These are phyloP conservation scores for Aporrectodea caliginosa DNA, from an alignment of 1,140 invertebrate genomes.

Conservation along the genomic window DNA sequence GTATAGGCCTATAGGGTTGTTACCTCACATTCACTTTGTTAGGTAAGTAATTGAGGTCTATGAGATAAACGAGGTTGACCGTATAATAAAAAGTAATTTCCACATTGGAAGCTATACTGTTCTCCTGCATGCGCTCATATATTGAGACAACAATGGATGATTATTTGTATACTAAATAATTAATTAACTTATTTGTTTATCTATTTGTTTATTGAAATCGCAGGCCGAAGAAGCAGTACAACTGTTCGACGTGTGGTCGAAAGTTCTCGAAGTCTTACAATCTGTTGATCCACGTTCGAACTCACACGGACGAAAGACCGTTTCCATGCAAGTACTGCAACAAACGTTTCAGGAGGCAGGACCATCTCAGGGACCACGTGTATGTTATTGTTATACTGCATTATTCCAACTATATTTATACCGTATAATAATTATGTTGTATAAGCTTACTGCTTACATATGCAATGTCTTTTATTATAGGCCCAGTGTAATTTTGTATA, in stretches of 20 bases:
- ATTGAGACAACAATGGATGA: too few relatives aligned
- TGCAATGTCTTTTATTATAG: neutral
- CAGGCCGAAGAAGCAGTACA: constrained; percentile 49
- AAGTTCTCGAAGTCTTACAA: constrained; percentile 97
- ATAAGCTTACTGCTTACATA: neutral
- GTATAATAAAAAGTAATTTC: too few relatives aligned
- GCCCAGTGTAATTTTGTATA: neutral
- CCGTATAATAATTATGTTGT: neutral
- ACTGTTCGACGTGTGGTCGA: constrained; percentile 90
- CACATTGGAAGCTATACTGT: too few relatives aligned
- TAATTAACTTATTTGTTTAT: too few relatives aligned
- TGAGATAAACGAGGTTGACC: too few relatives aligned
- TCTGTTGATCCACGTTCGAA: constrained; percentile 89
- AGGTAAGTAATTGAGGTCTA: too few relatives aligned
- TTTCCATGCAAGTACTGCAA: constrained; percentile 96
- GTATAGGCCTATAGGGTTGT: too few relatives aligned
- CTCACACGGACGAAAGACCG: constrained; percentile 94
- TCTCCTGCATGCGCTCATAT: too few relatives aligned
- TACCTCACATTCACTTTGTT: too few relatives aligned
- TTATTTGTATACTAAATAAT: too few relatives aligned
- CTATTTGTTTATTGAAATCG: too few relatives aligned
- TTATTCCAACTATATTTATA: too few relatives aligned
- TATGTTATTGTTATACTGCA: constrained; percentile 58
- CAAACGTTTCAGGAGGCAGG: constrained; percentile 91
- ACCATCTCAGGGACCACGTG: constrained; percentile 91